These are phyloP conservation scores for Rhinogobio ventralis DNA, from an alignment of 2,797 vertebrate species.

Conservation along the genomic window DNA sequence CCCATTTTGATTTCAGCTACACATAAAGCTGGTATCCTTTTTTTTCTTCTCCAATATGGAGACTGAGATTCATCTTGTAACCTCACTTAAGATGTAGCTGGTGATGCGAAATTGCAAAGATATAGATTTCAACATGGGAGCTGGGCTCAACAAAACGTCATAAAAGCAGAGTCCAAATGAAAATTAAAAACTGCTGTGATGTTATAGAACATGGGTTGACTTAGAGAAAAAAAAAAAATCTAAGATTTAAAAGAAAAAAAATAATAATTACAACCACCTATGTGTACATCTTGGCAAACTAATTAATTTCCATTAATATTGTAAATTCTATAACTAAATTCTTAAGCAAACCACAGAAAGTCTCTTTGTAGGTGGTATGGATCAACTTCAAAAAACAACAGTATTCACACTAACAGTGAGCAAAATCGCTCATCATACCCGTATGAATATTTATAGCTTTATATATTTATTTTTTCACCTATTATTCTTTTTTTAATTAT, in stretches of 20 bases:
- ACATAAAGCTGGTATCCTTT: conserved; percentile 62
- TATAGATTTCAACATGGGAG: conserved; percentile 49
- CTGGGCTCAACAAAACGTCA: background rate
- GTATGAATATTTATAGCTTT: conserved; percentile 76
- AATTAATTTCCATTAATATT: conserved; percentile 23
- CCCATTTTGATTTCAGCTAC: conserved; percentile 68
- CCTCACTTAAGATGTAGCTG: conserved; percentile 68
- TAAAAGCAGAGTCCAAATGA: conserved; percentile 26
- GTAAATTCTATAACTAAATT: conserved; percentile 27
- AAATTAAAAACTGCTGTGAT: conserved; percentile 22
- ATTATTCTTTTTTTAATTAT: conserved; percentile 63
- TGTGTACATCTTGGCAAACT: conserved; percentile 35
- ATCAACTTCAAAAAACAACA: background rate
- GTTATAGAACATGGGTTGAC: conserved; percentile 16
- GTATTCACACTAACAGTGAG: conserved; percentile 72
- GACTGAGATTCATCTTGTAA: conserved; percentile 69
- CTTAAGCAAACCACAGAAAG: conserved; percentile 15
- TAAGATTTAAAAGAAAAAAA: background rate
- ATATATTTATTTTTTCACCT: conserved; percentile 69
- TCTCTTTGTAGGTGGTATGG: conserved; percentile 21
- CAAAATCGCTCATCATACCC: conserved; percentile 80
- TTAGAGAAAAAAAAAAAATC: background rate
- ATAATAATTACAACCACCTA: conserved; percentile 14
- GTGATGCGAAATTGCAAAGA: conserved; percentile 61
- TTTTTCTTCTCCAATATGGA: conserved; percentile 80